Evolutionary conservation across 2,888 invertebrate genomes (phyloP).

Genomic region (Xanthia icteritia): DNA sequence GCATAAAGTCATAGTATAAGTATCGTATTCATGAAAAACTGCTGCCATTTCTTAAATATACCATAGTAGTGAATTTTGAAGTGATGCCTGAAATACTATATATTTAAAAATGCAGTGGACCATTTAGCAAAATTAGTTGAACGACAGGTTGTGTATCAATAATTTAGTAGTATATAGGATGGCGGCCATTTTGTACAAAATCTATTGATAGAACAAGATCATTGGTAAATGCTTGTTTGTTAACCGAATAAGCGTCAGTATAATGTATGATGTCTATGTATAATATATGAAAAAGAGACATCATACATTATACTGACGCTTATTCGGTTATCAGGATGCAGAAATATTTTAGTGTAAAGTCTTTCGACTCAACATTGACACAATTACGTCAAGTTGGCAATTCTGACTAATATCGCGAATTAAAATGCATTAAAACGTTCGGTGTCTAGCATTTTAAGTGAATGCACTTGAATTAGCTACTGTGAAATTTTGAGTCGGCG

Average conservation of each 20-base stretch:
- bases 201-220: too few relatives aligned
- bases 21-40: neutral
- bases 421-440: conserved; percentile 25
- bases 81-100: too few relatives aligned
- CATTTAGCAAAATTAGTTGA: neutral
- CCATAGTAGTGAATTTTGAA: too few relatives aligned
- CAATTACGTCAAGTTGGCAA: neutral
- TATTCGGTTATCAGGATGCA: too few relatives aligned
- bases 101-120: too few relatives aligned
- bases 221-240: neutral
- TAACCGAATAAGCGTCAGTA: too few relatives aligned
- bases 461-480: neutral
- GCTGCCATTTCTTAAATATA: neutral
- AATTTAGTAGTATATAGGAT: neutral
- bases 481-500: neutral
- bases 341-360: neutral
- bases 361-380: neutral
- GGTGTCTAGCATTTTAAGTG: neutral
- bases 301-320: too few relatives aligned
- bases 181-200: neutral
- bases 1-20: neutral
- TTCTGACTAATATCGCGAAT: neutral
- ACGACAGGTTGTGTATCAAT: neutral
- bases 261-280: neutral
- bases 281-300: too few relatives aligned